Evolutionary conservation across 2,113 vertebrate genomes (phyloP).

Genomic region (Mormyrus iriodes): DNA sequence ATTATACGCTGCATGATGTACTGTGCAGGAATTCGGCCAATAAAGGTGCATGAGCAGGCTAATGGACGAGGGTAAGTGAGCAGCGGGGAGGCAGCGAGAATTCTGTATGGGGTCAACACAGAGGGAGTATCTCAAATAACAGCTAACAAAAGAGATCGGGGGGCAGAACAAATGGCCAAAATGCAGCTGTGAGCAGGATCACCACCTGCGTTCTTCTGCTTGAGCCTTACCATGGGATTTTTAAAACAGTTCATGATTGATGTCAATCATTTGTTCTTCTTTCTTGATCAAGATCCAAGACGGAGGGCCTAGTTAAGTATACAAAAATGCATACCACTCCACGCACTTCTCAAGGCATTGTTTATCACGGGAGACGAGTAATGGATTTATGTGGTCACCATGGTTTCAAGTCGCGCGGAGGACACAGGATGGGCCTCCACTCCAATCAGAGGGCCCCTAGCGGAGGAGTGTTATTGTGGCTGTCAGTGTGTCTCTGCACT

Average conservation of each 20-base stretch:
- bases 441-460: neutral
- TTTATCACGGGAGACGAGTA: constrained; percentile 20
- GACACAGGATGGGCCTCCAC: neutral
- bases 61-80: neutral
- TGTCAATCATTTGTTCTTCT: constrained; percentile 26
- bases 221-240: neutral
- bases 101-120: neutral
- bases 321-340: neutral
- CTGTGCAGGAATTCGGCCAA: constrained; percentile 32
- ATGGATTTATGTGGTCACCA: neutral
- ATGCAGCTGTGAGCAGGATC: neutral
- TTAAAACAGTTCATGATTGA: neutral
- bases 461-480: neutral
- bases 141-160: neutral
- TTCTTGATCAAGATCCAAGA: neutral
- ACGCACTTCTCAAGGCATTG: constrained; percentile 25
- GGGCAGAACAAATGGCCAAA: no score
- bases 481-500: neutral
- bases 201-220: neutral
- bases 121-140: neutral
- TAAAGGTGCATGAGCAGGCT: constrained; percentile 27
- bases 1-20: constrained; percentile 29
- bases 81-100: neutral
- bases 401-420: neutral
- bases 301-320: constrained; percentile 16